Evolutionary conservation across 2,113 vertebrate species (phyloP), one percentile per base, ranked within the genome.

Genomic region (Chlamydotis undulata): DNA sequence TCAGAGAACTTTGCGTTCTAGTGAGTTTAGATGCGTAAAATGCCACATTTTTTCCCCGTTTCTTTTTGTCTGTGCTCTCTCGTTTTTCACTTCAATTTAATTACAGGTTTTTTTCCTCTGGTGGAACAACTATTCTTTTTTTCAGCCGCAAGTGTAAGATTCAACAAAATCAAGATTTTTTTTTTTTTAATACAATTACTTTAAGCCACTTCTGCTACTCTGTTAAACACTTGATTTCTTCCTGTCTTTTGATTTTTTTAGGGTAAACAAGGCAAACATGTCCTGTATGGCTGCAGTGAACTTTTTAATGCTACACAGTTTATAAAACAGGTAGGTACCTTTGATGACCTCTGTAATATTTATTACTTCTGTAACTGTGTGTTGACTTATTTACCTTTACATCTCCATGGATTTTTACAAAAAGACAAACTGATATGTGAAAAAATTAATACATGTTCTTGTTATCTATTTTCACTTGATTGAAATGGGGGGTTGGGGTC

Each of bases 201-300:
- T 78, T 56, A 69, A 68, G 19, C 52, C 19, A 50, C 22, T 69
- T 63, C 21, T 68, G 6, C 31, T 71, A 3, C 9, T 83, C 49
- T 71, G 35, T 65, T 88, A 60, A 73, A 86, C 8, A 71, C 25
- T 19, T 41, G 6, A 33, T 92, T 74, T 50, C n/a, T 50, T 86
- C 33, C 39, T 49, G 23, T 45, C 49, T 82, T 71, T 63, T 50
- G 9, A 74, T 86, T 91, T 90, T 92, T 94, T 67, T 90, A 99
- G 99, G 97, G 98, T 28, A 99, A 99, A 93, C 99, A 98, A 97
- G 99, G 99, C 53, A 99, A 99, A 96, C 99, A 99, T 71, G 97
- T 99, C 45, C 96, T 99, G 68, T 99, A 99, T 87, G 99, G 99
- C 95, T 99, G 99, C 98, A 99, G 99, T 96, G 99, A 99, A 94